These are phyloP conservation scores for Aplocera efformata DNA, from an alignment of 2,888 invertebrate species.

Conservation along the genomic window DNA sequence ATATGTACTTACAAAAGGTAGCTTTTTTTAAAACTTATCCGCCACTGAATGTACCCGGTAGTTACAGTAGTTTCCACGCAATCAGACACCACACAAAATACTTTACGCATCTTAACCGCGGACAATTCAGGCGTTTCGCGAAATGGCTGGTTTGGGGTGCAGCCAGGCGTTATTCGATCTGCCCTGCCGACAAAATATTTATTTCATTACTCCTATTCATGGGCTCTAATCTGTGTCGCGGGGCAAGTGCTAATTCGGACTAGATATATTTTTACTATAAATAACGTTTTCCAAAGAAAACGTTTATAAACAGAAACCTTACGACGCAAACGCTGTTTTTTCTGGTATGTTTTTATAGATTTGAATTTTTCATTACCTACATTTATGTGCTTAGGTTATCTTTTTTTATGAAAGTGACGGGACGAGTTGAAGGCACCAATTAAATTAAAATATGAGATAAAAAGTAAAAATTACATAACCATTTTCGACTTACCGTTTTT, in stretches of 20 bases:
- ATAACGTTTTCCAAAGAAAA: too few species aligned
- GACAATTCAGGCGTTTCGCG: slow-evolving; percentile 66
- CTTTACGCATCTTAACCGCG: slow-evolving; percentile 61
- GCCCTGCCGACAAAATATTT: slow-evolving; percentile 79
- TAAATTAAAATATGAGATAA: too few species aligned
- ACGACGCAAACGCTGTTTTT: too few species aligned
- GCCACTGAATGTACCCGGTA: slow-evolving; percentile 36
- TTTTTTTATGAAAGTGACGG: too few species aligned
- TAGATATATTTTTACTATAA: slow-evolving; percentile 1
- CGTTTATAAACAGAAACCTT: too few species aligned
- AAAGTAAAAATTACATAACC: too few species aligned
- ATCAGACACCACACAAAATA: slow-evolving; percentile 52
- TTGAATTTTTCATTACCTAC: too few species aligned
- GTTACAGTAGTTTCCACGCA: slow-evolving; percentile 60
- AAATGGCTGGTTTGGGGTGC: slow-evolving; percentile 68
- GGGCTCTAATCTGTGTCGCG: slow-evolving; percentile 69
- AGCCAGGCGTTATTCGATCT: slow-evolving; percentile 66
- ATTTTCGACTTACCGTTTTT: too few species aligned
- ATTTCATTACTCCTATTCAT: slow-evolving; percentile 81
- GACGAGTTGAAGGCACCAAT: too few species aligned
- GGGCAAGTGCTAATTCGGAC: slow-evolving; percentile 30
- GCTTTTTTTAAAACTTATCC: slow-evolving; percentile 1
- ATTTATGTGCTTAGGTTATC: too few species aligned
- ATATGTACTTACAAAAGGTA: slow-evolving; percentile 1
- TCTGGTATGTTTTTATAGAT: too few species aligned